These are phyloP conservation scores for Labeo calbasu DNA, from an alignment of 2,797 vertebrate species.

Conservation along the genomic window DNA sequence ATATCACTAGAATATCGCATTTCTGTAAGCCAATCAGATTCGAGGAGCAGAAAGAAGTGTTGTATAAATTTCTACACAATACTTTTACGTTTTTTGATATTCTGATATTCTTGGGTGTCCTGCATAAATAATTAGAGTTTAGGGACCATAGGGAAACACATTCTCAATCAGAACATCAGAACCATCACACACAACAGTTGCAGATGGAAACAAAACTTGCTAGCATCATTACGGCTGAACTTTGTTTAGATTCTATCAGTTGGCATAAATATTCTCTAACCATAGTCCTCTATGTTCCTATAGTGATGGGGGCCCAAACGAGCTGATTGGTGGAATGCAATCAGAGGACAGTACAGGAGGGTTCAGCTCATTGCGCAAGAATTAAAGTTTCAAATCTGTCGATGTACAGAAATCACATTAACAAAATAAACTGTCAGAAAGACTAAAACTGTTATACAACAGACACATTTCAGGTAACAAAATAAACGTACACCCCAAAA, in stretches of 20 bases:
- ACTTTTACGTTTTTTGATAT: too few species aligned
- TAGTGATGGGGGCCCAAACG: too few species aligned
- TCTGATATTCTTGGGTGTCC: too few species aligned
- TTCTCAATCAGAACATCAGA: not conserved
- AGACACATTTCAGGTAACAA: not conserved
- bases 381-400: not conserved
- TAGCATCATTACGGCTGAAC: not conserved
- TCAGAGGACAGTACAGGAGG: conserved; percentile 4
- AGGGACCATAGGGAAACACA: not conserved
- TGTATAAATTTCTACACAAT: too few species aligned
- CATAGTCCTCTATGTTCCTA: too few species aligned
- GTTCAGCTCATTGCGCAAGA: not conserved
- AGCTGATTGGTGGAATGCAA: conserved; percentile 29
- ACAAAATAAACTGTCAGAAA: not conserved
- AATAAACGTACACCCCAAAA: not conserved
- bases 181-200: not conserved
- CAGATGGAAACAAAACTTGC: not conserved
- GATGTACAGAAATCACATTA: not conserved
- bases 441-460: not conserved
- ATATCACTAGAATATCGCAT: too few species aligned
- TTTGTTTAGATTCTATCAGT: not conserved
- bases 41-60: too few species aligned
- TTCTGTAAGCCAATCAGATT: too few species aligned
- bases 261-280: not conserved
- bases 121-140: not conserved